Evolutionary conservation across 2,888 invertebrate species (phyloP).

Genomic region (Arrhopalites spinosus): DNA sequence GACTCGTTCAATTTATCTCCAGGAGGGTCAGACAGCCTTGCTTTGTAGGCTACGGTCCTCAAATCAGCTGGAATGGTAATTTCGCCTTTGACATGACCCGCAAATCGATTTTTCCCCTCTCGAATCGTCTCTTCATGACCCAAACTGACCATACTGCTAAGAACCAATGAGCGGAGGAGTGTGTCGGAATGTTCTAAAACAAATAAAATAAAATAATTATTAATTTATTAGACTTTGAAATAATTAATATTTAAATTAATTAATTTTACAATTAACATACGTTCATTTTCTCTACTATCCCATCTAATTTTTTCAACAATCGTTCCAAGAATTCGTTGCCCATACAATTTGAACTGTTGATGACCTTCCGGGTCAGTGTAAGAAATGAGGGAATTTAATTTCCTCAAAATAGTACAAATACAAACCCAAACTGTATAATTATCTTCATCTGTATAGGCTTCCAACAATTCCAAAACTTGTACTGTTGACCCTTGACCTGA

Average conservation of each 20-base stretch:
- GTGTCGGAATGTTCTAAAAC: conserved; percentile 35
- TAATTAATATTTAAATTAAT: background rate
- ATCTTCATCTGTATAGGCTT: conserved; percentile 81
- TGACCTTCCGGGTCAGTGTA: conserved; percentile 68
- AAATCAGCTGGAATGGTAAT: conserved; percentile 79
- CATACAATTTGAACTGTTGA: conserved; percentile 44
- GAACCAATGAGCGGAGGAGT: conserved; percentile 38
- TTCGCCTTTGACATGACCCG: conserved; percentile 68
- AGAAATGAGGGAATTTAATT: conserved; percentile 75
- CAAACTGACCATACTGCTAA: conserved; percentile 43
- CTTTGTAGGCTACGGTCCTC: conserved; percentile 83
- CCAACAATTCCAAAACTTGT: conserved; percentile 73
- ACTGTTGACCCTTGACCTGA: conserved; percentile 82
- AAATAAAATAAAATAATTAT: conserved; percentile 1
- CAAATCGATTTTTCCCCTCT: conserved; percentile 74
- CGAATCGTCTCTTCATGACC: conserved; percentile 65
- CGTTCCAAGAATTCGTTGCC: conserved; percentile 37
- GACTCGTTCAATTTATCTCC: conserved; percentile 65
- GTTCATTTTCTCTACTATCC: conserved; percentile 28
- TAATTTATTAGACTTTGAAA: background rate
- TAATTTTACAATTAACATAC: too few relatives aligned
- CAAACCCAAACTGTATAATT: conserved; percentile 94
- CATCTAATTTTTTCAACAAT: conserved; percentile 47
- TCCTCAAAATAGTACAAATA: conserved; percentile 76
- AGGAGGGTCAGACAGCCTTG: conserved; percentile 69